These are phyloP conservation scores for Phainopepla nitens DNA, from an alignment of 2,113 vertebrate species.

Conservation along the genomic window DNA sequence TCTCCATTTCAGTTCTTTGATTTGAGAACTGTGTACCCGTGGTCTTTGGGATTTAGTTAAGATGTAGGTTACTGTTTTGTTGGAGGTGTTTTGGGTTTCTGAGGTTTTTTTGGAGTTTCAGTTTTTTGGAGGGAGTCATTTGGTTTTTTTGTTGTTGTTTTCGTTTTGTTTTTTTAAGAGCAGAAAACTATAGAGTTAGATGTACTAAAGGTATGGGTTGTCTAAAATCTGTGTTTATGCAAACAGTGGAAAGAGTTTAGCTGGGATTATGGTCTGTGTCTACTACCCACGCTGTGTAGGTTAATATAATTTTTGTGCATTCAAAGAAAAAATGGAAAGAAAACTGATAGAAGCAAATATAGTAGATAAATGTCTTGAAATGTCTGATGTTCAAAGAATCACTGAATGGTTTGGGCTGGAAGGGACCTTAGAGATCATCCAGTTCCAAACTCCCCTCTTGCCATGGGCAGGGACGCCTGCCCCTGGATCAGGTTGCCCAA, in stretches of 20 bases:
- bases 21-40: background rate
- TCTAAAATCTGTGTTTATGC: background rate
- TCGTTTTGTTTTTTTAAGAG: background rate
- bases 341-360: background rate
- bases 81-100: background rate
- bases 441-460: accelerated
- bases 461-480: too few species aligned
- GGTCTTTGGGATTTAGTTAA: background rate
- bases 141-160: background rate
- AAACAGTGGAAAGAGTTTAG: background rate
- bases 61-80: background rate
- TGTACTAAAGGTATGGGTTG: background rate
- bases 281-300: background rate
- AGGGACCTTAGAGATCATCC: background rate
- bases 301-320: background rate
- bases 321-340: background rate
- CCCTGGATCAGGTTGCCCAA: too few species aligned
- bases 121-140: background rate
- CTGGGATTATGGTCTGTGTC: background rate
- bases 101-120: background rate
- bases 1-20: background rate
- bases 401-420: background rate
- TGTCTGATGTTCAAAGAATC: background rate
- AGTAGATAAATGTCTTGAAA: background rate
- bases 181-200: background rate